Percentiles rank a stretch among this genome's conserved stretches.
These are phyloP conservation scores for Trochalopteron elliotii DNA, from an alignment of 2,113 vertebrate genomes.

Conservation along the genomic window DNA sequence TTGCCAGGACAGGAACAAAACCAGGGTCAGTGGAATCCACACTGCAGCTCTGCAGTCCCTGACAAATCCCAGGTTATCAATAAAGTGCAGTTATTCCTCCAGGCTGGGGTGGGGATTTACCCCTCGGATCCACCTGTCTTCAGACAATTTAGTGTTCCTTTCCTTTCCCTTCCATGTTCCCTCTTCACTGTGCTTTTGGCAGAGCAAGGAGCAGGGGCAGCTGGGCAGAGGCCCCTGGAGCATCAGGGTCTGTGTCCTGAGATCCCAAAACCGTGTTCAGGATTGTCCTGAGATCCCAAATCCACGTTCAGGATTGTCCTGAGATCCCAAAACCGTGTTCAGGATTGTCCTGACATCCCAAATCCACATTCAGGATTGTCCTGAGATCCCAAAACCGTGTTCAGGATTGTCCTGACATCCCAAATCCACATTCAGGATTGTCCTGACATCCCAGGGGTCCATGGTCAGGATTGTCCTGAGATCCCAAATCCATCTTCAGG, in stretches of 20 bases:
- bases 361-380: too few relatives aligned
- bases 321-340: background rate
- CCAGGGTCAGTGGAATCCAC: background rate
- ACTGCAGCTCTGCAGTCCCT: background rate
- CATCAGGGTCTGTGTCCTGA: background rate
- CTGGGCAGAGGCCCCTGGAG: background rate
- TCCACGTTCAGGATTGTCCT: background rate
- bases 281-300: background rate
- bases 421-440: too few relatives aligned
- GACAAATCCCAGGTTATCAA: background rate
- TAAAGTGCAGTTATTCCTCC: slow-evolving; percentile 33
- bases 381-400: background rate
- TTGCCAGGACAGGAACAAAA: background rate
- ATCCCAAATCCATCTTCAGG: too few relatives aligned
- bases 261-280: too few relatives aligned
- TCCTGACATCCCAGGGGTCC: background rate
- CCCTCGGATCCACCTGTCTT: fast-evolving
- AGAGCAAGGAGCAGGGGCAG: background rate
- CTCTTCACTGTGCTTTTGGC: background rate
- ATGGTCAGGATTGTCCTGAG: too few relatives aligned
- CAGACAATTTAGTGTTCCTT: slow-evolving; percentile 31
- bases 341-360: too few relatives aligned
- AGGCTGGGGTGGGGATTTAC: background rate
- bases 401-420: too few relatives aligned
- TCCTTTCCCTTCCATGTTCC: background rate